phyloP scores from a whole-genome alignment of 2,797 vertebrate species.

The Pseudocheirus occidentalis region DNA sequence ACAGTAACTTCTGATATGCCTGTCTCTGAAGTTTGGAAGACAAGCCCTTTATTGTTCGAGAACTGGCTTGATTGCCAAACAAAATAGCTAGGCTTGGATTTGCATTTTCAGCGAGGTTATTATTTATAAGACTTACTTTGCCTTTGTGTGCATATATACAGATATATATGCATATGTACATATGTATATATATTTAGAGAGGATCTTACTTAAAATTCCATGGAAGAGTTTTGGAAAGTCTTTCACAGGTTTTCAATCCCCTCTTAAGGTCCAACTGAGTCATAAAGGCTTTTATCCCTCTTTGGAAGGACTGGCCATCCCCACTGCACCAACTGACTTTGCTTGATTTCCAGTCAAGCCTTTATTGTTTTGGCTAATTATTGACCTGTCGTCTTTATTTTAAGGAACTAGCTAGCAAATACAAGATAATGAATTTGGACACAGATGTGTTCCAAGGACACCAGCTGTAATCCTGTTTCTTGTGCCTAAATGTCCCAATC shows the following conservation, averaged over 20 bases:
- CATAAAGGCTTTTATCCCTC: constrained; percentile 10
- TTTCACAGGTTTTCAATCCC: not conserved
- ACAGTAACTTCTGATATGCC: constrained; percentile 5
- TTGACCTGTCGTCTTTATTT: constrained; percentile 58
- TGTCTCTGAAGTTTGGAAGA: constrained; percentile 49
- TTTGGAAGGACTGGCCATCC: constrained; percentile 20
- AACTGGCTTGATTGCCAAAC: not conserved
- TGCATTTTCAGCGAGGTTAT: constrained; percentile 38
- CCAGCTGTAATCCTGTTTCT: not conserved
- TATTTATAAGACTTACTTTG: constrained; percentile 31
- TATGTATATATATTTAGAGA: not conserved
- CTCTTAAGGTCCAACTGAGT: constrained; percentile 13
- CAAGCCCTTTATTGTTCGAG: constrained; percentile 15
- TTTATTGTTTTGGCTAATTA: constrained; percentile 23
- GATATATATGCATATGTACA: not conserved
- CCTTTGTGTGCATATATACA: not conserved
- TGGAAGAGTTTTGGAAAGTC: constrained; percentile 34
- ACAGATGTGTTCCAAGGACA: constrained; percentile 36
- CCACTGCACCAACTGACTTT: not conserved
- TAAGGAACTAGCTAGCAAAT: constrained; percentile 27
- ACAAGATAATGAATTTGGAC: constrained; percentile 36
- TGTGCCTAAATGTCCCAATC: not conserved
- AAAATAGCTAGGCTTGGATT: constrained; percentile 43
- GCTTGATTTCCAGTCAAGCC: constrained; percentile 9
- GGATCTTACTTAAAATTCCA: constrained; percentile 11